These are phyloP conservation scores for Chironomus striatipennis DNA, from an alignment of 1,140 invertebrate species.

Conservation along the genomic window DNA sequence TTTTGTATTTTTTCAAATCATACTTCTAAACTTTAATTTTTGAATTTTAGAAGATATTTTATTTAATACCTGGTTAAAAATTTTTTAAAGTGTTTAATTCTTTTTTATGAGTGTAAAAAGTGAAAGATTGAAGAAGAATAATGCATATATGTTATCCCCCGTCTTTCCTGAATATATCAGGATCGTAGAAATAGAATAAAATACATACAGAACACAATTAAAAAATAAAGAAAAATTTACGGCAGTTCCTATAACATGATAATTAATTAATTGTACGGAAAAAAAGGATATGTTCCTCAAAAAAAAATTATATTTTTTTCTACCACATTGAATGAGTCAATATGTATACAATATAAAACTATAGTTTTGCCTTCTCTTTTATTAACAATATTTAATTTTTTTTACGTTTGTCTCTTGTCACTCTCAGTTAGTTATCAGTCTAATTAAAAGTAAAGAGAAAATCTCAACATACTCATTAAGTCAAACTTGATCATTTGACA, in stretches of 20 bases:
- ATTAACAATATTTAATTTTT: neutral
- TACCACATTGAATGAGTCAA: neutral
- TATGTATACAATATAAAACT: neutral
- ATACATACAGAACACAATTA: neutral
- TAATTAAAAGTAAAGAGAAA: neutral
- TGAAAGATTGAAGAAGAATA: too few species aligned
- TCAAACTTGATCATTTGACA: neutral
- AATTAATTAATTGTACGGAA: neutral
- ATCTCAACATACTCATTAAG: neutral
- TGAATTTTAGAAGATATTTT: too few species aligned
- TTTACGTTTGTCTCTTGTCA: neutral
- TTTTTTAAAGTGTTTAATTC: too few species aligned
- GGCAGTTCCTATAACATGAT: neutral
- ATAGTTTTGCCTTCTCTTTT: neutral
- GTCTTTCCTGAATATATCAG: neutral
- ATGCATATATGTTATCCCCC: neutral
- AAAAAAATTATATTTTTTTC: neutral
- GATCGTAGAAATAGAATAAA: slow-evolving; percentile 15
- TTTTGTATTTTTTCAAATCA: too few species aligned
- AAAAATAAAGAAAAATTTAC: neutral
- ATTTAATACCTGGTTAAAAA: too few species aligned
- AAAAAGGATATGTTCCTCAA: slow-evolving; percentile 16
- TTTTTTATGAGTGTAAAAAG: neutral
- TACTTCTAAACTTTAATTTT: too few species aligned
- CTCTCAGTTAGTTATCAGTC: neutral